phyloP scores from a whole-genome alignment of 2,888 invertebrate species.

The Hetaerina titia region DNA sequence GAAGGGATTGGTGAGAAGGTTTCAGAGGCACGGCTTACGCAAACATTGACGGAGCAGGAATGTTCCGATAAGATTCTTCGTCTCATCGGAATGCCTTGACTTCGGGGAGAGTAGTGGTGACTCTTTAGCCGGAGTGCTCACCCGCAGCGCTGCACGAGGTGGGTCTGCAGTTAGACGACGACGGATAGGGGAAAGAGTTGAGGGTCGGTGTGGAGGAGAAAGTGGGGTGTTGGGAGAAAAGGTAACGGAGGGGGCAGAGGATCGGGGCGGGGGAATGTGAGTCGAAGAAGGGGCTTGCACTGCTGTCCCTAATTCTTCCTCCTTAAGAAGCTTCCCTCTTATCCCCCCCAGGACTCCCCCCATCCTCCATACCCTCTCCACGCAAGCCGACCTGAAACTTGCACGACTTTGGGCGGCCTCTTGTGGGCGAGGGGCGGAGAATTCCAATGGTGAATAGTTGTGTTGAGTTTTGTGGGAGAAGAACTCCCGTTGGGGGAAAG shows the following conservation, averaged over 20 bases:
- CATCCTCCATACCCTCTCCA: not conserved
- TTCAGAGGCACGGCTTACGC: not conserved
- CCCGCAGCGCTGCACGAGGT: not conserved
- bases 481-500: not conserved
- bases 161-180: no score
- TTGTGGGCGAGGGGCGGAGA: not conserved
- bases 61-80: constrained; percentile 27
- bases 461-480: constrained; percentile 4
- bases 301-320: not conserved
- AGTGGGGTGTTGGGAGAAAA: not conserved
- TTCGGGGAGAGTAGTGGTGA: not conserved
- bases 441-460: constrained; percentile 28
- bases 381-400: not conserved
- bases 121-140: not conserved
- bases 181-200: not conserved
- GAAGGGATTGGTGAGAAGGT: not conserved
- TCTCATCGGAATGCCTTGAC: constrained; percentile 12
- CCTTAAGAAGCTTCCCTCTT: not conserved
- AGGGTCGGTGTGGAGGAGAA: not conserved
- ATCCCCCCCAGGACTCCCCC: not conserved
- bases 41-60: constrained; percentile 39
- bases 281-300: not conserved
- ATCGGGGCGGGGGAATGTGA: not conserved
- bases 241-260: not conserved
- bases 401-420: not conserved